Percentiles rank a stretch among this genome's conserved stretches.
These are phyloP conservation scores for Cathartes aura DNA, from an alignment of 2,113 vertebrate genomes.

Conservation along the genomic window DNA sequence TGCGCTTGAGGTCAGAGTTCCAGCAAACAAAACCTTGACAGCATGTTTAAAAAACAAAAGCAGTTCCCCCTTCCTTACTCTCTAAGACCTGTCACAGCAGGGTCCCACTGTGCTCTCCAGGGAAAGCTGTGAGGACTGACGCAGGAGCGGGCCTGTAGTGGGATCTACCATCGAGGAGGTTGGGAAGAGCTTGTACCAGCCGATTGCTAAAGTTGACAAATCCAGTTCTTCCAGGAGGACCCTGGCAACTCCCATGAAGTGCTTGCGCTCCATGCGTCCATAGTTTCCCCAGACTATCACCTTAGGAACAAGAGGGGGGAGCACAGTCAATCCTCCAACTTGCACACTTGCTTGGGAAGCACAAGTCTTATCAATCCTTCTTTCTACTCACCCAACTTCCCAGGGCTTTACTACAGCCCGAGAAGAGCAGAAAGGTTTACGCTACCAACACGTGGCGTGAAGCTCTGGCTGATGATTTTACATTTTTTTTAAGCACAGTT, in stretches of 20 bases:
- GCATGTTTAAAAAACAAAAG: conserved; percentile 72
- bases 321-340: background rate
- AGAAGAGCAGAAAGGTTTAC: background rate
- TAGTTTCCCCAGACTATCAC: conserved; percentile 99
- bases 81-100: conserved; percentile 94
- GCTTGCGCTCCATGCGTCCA: conserved; percentile 96
- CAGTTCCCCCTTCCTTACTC: conserved; percentile 61
- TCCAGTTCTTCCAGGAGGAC: conserved; percentile 97
- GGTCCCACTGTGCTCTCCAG: conserved; percentile 97
- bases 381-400: background rate
- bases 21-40: conserved; percentile 76
- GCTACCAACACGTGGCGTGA: fast-evolving
- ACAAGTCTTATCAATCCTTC: background rate
- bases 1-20: conserved; percentile 74
- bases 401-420: background rate
- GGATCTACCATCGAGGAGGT: conserved; percentile 99
- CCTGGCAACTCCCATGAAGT: conserved; percentile 97
- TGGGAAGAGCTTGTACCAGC: conserved; percentile 99
- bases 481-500: background rate
- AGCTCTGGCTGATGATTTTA: background rate
- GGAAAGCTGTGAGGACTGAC: conserved; percentile 96
- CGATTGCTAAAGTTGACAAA: conserved; percentile 92
- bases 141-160: conserved; percentile 90
- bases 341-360: background rate
- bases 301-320: conserved; percentile 62